Evolutionary conservation across 2,888 invertebrate genomes (phyloP).

Genomic region (Mythimna loreyi): DNA sequence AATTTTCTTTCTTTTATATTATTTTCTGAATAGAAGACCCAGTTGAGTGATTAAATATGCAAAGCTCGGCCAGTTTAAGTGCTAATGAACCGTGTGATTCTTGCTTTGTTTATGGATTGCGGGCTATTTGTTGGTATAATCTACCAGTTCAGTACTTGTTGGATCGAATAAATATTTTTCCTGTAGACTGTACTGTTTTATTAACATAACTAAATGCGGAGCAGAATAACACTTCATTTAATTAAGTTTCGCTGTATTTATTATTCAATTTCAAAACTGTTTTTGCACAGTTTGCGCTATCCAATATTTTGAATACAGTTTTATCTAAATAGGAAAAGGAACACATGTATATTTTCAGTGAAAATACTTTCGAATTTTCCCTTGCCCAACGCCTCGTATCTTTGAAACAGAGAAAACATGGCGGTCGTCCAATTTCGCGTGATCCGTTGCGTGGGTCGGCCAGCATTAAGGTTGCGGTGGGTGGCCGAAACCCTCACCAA

Average conservation of each 20-base stretch:
- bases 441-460: slow-evolving; percentile 58
- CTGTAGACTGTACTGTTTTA: slow-evolving; percentile 19
- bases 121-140: slow-evolving; percentile 38
- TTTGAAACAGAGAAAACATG: slow-evolving; percentile 45
- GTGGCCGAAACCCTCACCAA: slow-evolving; percentile 64
- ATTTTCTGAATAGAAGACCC: slow-evolving; percentile 60
- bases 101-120: slow-evolving; percentile 46
- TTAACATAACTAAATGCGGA: slow-evolving; percentile 28
- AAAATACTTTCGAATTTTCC: slow-evolving; percentile 18
- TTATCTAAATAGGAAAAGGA: slow-evolving; percentile 17
- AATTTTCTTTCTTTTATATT: slow-evolving; percentile 59
- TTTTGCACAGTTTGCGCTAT: neutral
- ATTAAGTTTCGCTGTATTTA: slow-evolving; percentile 10
- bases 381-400: slow-evolving; percentile 31
- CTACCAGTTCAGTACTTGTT: slow-evolving; percentile 24
- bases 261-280: slow-evolving; percentile 14
- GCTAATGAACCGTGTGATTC: slow-evolving; percentile 57
- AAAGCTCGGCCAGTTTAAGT: slow-evolving; percentile 57
- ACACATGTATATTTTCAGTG: slow-evolving; percentile 28
- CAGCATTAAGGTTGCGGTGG: slow-evolving; percentile 57
- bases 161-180: slow-evolving; percentile 31
- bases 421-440: slow-evolving; percentile 57
- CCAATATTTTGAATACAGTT: slow-evolving; percentile 9
- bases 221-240: slow-evolving; percentile 8
- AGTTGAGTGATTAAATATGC: slow-evolving; percentile 59